phyloP scores from a whole-genome alignment of 2,888 invertebrate species.

The Tipula vernalis region DNA sequence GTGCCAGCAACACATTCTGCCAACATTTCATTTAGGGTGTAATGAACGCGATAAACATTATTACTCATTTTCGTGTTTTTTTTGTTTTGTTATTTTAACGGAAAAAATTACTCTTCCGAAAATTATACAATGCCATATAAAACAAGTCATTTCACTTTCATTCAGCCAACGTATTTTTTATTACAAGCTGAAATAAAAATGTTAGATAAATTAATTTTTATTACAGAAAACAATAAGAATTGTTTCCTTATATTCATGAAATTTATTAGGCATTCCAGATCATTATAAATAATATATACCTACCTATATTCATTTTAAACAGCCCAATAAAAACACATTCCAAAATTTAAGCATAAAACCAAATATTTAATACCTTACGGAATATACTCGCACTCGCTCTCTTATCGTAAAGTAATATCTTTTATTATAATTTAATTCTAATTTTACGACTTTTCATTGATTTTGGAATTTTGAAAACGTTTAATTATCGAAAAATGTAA shows the following conservation, averaged over 20 bases:
- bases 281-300: neutral
- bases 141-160: neutral
- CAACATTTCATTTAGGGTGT: neutral
- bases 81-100: neutral
- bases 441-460: neutral
- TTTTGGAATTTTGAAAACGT: neutral
- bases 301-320: neutral
- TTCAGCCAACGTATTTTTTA: neutral
- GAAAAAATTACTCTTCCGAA: neutral
- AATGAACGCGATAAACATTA: neutral
- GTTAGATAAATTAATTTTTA: neutral
- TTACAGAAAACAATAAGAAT: neutral
- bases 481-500: neutral
- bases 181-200: neutral
- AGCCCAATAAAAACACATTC: neutral
- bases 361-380: neutral
- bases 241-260: neutral
- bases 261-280: neutral
- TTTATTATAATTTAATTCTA: neutral
- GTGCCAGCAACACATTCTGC: neutral
- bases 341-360: neutral
- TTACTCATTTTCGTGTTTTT: neutral
- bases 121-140: neutral
- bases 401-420: neutral
- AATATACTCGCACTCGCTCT: neutral